Evolutionary conservation across 2,888 invertebrate genomes (phyloP), one percentile per base, ranked within the genome.

Genomic region (Cryptus armator): DNA sequence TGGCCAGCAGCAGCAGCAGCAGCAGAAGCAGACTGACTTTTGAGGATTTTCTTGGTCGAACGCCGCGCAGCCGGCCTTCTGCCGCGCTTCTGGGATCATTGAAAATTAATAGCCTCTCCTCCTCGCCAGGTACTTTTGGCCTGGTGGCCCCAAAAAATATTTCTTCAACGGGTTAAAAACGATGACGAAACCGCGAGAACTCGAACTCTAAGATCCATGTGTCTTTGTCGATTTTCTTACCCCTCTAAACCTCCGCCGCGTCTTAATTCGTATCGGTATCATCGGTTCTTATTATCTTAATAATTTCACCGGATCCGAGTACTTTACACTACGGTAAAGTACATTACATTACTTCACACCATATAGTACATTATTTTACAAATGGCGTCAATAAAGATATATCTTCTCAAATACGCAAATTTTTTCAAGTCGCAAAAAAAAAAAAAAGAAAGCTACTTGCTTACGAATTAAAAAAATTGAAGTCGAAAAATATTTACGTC

Each of bases 21-120:
- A 80, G 59, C 66, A 77, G 59, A 87, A 82, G 81, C 90, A 89
- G 89, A 89, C 89, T 90, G 90, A 90, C 91, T 90, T 90, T 89
- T 87, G 89, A 88, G 88, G 88, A 91, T 89, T 90, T 89, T 87
- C 86, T 90, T 89, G 86, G 83, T 75, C 37, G 70, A 82, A 19
- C 81, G 81, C 72, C 78, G 83, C 82, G 89, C 92, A 92, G 92
- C 92, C 91, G 92, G 91, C 89, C 86, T 88, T 87, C 89, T 87
- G 87, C 67, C 59, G 68, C 43, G 68, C 43, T 72, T 32, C 75
- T 87, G 84, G 86, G 87, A 90, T 90, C 91, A 92, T 92, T 91
- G 90, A 89, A 91, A 92, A 92, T 92, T 92, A 91, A 92, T 91
- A 89, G 90, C 86, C 80, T 75, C 77, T 62, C 66, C 75, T 66